Evolutionary conservation across 1,140 invertebrate species (phyloP).

Genomic region (Prorops nasuta): DNA sequence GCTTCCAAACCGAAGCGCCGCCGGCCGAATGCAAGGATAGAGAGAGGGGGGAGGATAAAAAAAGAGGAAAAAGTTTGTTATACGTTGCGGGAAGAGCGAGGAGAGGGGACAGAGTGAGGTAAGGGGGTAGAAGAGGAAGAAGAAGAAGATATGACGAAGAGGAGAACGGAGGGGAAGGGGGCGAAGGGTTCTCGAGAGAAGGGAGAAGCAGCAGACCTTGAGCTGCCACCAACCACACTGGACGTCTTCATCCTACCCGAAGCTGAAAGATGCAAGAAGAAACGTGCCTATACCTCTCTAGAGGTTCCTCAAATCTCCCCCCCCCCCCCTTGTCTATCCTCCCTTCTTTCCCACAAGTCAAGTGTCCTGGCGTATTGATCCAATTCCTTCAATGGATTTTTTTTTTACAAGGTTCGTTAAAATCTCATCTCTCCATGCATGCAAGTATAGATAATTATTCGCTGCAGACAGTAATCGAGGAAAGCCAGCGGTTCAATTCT

Average conservation of each 20-base stretch:
- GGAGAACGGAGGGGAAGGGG: conserved; percentile 21
- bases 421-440: too few species aligned
- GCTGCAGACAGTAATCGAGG: too few species aligned
- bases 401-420: too few species aligned
- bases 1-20: conserved; percentile 8
- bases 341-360: neutral
- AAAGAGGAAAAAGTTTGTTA: neutral
- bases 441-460: too few species aligned
- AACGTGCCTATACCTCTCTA: too few species aligned
- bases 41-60: neutral
- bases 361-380: too few species aligned
- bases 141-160: conserved; percentile 4
- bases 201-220: conserved; percentile 57
- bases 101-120: conserved; percentile 9
- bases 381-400: too few species aligned
- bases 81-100: conserved; percentile 12
- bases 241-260: conserved; percentile 56
- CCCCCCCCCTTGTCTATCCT: neutral
- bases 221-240: conserved; percentile 53
- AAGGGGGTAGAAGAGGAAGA: conserved; percentile 25
- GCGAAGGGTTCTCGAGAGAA: conserved; percentile 24
- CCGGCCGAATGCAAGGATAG: neutral
- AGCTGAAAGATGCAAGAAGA: conserved; percentile 40
- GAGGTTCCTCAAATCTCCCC: too few species aligned
- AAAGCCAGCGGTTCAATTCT: too few species aligned